These are phyloP conservation scores for Rhopilema esculentum DNA, from an alignment of 30 jellyfish, hydroid and myxozoan genomes.

Conservation along the genomic window DNA sequence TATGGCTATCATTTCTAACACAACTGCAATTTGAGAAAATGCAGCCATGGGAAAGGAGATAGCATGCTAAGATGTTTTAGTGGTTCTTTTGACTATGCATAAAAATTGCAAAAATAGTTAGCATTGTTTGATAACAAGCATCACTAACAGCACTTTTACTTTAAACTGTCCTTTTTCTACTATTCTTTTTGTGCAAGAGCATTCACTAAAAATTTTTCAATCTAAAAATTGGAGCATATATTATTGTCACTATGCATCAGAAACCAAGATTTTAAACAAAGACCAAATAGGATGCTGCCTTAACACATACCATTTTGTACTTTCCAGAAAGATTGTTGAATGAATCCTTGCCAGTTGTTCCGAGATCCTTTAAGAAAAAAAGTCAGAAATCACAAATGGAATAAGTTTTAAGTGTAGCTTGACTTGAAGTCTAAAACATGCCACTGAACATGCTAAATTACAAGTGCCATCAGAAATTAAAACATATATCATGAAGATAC, in stretches of 20 bases:
- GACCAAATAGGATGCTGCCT: not conserved
- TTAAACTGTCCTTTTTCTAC: too few species aligned
- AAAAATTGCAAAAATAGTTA: not conserved
- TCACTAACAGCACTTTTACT: not conserved
- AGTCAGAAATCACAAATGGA: not conserved
- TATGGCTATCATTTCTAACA: constrained; percentile 47
- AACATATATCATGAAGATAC: not conserved
- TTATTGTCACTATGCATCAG: not conserved
- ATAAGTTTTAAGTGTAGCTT: not conserved
- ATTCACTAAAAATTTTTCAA: too few species aligned
- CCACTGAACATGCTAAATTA: not conserved
- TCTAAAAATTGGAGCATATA: too few species aligned
- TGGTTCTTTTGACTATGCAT: too few species aligned
- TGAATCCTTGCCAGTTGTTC: constrained; percentile 94
- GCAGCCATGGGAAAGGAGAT: constrained; percentile 61
- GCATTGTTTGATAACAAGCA: not conserved
- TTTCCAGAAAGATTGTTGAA: constrained; percentile 87
- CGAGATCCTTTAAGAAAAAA: constrained; percentile 72
- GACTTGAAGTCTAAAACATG: too few species aligned
- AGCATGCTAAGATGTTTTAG: constrained; percentile 7
- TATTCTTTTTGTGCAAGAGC: too few species aligned
- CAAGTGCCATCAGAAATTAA: constrained; percentile 49
- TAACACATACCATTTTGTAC: constrained; percentile 79
- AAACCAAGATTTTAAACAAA: not conserved
- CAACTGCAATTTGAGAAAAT: constrained; percentile 12